Base-by-base conservation (phyloP, 2,113 vertebrate species). In the Psettodes erumei region DNA sequence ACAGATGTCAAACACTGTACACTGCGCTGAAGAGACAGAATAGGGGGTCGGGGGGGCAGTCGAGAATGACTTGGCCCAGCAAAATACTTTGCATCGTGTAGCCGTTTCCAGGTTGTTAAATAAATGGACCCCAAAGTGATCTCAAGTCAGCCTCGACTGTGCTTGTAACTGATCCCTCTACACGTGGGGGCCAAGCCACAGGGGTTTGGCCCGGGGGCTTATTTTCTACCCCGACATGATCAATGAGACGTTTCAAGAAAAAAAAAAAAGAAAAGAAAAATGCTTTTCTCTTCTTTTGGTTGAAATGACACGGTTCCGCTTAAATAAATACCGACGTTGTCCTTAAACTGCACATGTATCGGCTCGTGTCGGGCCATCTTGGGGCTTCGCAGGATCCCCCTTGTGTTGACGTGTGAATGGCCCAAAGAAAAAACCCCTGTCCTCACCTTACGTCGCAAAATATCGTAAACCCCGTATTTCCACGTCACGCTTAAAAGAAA, bases 181-280 rank as follows among this genome's bases (percentile, higher is more conserved):
- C 9, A 71, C 11, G 71, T 25, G 3, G 19, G n/a, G 4, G 19
- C 28, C 19, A 75, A 68, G 58, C 43, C 50, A 63, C 50, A 40
- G 21, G 1, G 27, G 12, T 35, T 68, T 42, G 35, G 43, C 21
- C 28, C 32, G 3, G 6, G 3, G 6, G 28, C 40, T 30, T 54
- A 32, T 60, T 59, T 50, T 40, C 21, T 19, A 59, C 16, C 8
- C 11, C 47, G 38, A 25, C 8, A 33, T 51, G 47, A 72, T 69
- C 50, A 53, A 58, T 38, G 23, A 33, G 51, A 72, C 19, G 33
- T 79, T 75, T 85, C 5, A 51, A 53, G 10, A 51, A n/a, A n/a
- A n/a, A n/a, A n/a, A n/a, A n/a, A n/a, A n/a, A n/a, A n/a, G n/a
- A n/a, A n/a, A n/a, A n/a, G n/a, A n/a, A n/a, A n/a, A 65, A 71